These are phyloP conservation scores for Porites lobata DNA, from an alignment of 92 coral and sea anemone genomes.

Conservation along the genomic window DNA sequence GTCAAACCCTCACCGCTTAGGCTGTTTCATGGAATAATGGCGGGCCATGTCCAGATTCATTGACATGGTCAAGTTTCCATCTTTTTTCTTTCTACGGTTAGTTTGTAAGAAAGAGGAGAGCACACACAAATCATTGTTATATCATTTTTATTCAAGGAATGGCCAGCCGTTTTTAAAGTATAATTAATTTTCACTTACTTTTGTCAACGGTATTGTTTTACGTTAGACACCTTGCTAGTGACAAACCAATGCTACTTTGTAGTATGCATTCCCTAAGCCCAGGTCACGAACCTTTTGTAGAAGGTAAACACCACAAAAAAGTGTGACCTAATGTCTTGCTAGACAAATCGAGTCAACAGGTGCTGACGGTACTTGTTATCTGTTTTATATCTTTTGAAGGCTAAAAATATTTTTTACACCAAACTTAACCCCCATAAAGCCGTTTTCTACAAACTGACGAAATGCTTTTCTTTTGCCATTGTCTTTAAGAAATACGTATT, in stretches of 20 bases:
- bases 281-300: not conserved
- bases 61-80: no score
- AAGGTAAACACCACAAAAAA: not conserved
- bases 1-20: no score
- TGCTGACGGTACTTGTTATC: not conserved
- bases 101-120: no score
- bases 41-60: no score
- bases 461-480: not conserved
- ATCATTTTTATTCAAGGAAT: no score
- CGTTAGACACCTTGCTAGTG: no score
- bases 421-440: not conserved
- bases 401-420: not conserved
- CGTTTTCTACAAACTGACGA: not conserved
- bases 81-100: no score
- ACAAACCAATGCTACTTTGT: not conserved
- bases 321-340: slow-evolving; percentile 12
- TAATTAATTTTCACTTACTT: no score
- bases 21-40: no score
- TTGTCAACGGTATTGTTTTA: no score
- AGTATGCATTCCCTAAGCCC: not conserved
- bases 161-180: no score
- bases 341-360: slow-evolving; percentile 4
- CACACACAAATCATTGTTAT: no score
- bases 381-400: not conserved
- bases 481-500: not conserved